Conservation (phyloP, 2,113 vertebrate genomes). For the Microcebus jonahi region DNA sequence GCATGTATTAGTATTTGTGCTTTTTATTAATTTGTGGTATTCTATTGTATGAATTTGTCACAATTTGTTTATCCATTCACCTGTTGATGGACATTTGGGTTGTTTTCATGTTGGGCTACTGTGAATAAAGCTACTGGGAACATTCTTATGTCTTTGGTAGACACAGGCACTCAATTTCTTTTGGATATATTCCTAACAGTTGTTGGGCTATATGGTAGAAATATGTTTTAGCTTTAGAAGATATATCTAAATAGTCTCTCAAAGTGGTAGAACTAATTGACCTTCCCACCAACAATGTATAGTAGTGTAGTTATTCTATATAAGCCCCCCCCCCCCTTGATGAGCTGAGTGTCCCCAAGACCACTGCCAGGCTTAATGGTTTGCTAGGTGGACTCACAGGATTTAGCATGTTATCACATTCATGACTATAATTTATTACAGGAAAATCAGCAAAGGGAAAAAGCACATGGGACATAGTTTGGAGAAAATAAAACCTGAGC, state of each 20-base stretch:
- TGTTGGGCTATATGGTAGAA: not conserved
- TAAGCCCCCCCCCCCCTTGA: not conserved
- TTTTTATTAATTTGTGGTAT: not conserved
- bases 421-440: not conserved
- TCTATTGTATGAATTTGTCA: not conserved
- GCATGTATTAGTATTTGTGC: not conserved
- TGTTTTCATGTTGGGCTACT: not conserved
- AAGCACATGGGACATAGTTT: not conserved
- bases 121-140: not conserved
- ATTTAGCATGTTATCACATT: not conserved
- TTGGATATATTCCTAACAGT: not conserved
- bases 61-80: not conserved
- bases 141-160: not conserved
- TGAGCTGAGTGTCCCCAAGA: not conserved
- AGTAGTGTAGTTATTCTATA: not conserved
- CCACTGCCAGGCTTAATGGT: not conserved
- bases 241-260: not conserved
- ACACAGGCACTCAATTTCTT: not conserved
- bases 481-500: not conserved
- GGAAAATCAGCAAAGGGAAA: not conserved
- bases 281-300: not conserved
- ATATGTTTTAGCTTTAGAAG: conserved; percentile 3
- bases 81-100: not conserved
- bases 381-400: not conserved
- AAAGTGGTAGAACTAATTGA: conserved; percentile 8